phyloP scores from a whole-genome alignment of 2,113 vertebrate genomes.

The Orientallactaga bullata region DNA sequence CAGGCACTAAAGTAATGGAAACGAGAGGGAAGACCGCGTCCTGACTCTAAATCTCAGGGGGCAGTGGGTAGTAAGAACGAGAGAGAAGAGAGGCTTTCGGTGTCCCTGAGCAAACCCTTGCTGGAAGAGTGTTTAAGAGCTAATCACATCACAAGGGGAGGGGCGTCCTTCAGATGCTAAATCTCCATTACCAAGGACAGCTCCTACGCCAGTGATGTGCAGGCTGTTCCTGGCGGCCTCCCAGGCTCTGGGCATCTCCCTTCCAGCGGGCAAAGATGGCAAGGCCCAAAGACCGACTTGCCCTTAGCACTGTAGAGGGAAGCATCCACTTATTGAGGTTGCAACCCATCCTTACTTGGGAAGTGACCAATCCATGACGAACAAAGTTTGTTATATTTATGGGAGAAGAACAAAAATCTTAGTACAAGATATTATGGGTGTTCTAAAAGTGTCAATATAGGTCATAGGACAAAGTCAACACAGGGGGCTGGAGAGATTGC shows the following conservation, averaged over 20 bases:
- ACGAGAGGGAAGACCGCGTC: neutral
- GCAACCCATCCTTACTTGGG: neutral
- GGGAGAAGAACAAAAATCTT: neutral
- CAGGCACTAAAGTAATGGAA: constrained; percentile 66
- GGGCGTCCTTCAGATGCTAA: constrained; percentile 39
- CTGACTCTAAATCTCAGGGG: constrained; percentile 67
- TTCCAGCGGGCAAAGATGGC: fast-evolving
- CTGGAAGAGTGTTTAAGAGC: neutral
- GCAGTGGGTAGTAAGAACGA: neutral
- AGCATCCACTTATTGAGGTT: fast-evolving
- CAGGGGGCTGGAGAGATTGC: too few species aligned
- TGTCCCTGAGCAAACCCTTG: constrained; percentile 64
- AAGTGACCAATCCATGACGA: neutral
- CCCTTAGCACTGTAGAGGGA: neutral
- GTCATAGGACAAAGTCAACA: neutral
- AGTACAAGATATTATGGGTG: neutral
- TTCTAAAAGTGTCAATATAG: neutral
- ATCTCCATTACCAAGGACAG: constrained; percentile 37
- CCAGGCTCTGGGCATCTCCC: fast-evolving
- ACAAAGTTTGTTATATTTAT: fast-evolving
- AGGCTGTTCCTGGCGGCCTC: neutral
- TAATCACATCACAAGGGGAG: neutral
- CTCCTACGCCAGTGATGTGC: fast-evolving
- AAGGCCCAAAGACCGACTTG: neutral
- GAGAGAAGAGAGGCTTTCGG: neutral